Conservation (phyloP, 2,888 invertebrate species). For the Nowickia ferox region DNA sequence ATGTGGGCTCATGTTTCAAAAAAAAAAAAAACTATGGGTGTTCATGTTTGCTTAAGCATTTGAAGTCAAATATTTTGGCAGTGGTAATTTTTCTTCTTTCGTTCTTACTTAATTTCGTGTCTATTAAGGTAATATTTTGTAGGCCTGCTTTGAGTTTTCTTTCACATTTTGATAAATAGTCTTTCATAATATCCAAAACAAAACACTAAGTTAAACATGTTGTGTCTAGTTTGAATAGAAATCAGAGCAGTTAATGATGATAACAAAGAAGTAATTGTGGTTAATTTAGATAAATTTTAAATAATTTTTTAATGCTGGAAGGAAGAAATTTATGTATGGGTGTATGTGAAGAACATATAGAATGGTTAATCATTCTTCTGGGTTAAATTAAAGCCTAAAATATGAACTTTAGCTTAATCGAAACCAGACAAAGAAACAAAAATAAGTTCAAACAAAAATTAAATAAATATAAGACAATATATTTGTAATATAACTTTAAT, state of each 20-base stretch:
- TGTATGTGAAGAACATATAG: too few relatives aligned
- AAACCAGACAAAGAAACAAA: neutral
- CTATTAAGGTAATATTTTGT: slow-evolving; percentile 5
- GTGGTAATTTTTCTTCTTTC: slow-evolving; percentile 46
- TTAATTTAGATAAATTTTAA: slow-evolving; percentile 1
- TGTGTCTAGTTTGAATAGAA: neutral
- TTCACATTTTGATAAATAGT: slow-evolving; percentile 58
- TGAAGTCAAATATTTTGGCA: slow-evolving; percentile 49
- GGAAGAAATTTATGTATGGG: too few relatives aligned
- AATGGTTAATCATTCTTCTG: too few relatives aligned
- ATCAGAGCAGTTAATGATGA: slow-evolving; percentile 5
- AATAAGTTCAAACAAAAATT: neutral
- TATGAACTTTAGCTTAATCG: neutral
- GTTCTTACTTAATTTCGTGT: neutral
- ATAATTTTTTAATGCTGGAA: neutral
- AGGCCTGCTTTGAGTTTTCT: slow-evolving; percentile 11
- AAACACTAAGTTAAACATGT: neutral
- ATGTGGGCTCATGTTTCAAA: neutral
- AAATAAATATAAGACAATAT: too few relatives aligned
- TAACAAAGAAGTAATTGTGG: slow-evolving; percentile 21
- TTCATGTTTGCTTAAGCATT: slow-evolving; percentile 5
- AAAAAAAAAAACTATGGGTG: neutral
- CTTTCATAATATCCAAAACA: neutral
- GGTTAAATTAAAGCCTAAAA: neutral
- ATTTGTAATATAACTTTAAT: too few relatives aligned